Evolutionary conservation across 2,888 invertebrate genomes (phyloP).

Genomic region (Argyra leucocephala): DNA sequence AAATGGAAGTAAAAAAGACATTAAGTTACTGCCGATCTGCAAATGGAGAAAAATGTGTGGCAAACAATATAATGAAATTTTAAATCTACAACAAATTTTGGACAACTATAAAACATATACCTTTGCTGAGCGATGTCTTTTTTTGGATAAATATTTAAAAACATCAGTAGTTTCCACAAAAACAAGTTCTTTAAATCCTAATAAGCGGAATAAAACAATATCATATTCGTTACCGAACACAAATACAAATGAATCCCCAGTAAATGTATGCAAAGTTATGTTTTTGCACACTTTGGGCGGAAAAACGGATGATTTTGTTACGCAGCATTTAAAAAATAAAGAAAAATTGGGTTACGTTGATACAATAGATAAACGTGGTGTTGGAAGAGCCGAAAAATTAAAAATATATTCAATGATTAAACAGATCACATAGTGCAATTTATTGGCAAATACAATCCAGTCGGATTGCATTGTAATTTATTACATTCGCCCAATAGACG

Average conservation of each 20-base stretch:
- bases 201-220: neutral
- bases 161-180: neutral
- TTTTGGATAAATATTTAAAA: neutral
- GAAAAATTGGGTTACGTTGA: neutral
- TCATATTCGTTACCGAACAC: neutral
- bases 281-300: neutral
- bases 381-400: neutral
- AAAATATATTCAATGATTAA: neutral
- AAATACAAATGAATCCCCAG: neutral
- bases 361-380: neutral
- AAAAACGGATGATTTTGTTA: neutral
- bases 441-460: neutral
- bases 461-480: neutral
- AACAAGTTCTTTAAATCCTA: neutral
- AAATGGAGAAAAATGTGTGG: neutral
- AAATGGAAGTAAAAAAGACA: neutral
- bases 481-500: neutral
- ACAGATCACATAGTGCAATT: neutral
- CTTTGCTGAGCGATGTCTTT: neutral
- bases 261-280: conserved; percentile 8
- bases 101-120: neutral
- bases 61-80: neutral
- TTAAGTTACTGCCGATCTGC: neutral
- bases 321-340: neutral
- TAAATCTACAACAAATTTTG: neutral